Conservation (phyloP, 2,113 vertebrate species). For the Neogobius melanostomus region DNA sequence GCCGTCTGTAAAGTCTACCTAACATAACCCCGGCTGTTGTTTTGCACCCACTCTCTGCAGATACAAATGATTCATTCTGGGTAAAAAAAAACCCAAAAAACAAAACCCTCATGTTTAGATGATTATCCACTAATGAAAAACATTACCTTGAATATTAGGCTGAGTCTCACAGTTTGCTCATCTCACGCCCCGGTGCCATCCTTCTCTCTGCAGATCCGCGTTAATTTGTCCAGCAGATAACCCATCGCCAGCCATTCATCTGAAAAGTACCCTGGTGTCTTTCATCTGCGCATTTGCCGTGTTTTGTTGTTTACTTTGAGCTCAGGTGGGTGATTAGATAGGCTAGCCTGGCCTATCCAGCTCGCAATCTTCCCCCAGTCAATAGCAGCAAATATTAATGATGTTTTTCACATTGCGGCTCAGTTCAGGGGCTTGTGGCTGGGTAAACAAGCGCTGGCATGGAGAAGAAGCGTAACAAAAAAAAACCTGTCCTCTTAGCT, state of each 20-base stretch:
- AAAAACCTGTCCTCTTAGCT: constrained; percentile 20
- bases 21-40: too few species aligned
- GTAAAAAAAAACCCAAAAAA: neutral
- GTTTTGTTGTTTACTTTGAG: constrained; percentile 31
- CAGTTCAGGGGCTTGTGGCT: constrained; percentile 31
- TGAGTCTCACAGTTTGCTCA: constrained; percentile 4
- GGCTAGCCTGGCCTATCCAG: constrained; percentile 28
- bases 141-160: constrained; percentile 3
- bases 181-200: neutral
- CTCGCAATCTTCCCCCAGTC: constrained; percentile 34
- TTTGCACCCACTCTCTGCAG: neutral
- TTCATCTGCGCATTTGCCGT: constrained; percentile 10
- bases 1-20: too few species aligned
- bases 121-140: neutral
- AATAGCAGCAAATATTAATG: constrained; percentile 51
- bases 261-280: constrained; percentile 17
- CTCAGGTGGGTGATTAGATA: constrained; percentile 36
- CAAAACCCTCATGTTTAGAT: neutral
- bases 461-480: constrained; percentile 8
- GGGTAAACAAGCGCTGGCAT: constrained; percentile 31
- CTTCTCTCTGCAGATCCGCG: neutral
- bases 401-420: constrained; percentile 39
- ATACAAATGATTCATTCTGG: neutral
- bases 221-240: constrained; percentile 15
- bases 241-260: constrained; percentile 9